Conservation (phyloP, 2,113 vertebrate genomes). For the Sus scrofa region DNA sequence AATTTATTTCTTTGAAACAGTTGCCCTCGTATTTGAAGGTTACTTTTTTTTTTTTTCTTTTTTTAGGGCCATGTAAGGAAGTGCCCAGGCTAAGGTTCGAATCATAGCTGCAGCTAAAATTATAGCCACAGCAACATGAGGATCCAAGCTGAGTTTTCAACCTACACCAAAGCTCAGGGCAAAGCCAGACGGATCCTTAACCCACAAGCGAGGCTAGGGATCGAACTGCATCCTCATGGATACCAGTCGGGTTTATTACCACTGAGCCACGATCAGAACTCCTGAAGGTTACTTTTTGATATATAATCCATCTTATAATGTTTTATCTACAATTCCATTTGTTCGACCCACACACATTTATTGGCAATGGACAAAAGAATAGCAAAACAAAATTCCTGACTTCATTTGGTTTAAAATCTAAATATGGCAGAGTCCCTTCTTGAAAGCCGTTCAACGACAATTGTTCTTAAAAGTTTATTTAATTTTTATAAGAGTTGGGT, state of each 20-base stretch:
- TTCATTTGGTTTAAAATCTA: not conserved
- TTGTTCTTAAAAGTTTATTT: not conserved
- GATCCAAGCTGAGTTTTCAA: no score
- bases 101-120: no score
- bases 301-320: not conserved
- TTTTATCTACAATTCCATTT: not conserved
- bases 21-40: not conserved
- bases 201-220: no score
- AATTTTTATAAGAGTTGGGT: not conserved
- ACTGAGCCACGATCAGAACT: no score
- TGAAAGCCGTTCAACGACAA: not conserved
- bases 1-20: conserved; percentile 22
- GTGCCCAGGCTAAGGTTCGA: no score
- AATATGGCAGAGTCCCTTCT: not conserved
- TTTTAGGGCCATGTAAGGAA: no score
- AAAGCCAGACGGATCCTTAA: no score
- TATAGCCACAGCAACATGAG: no score
- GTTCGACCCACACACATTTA: not conserved
- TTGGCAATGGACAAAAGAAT: not conserved
- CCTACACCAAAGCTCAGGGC: no score
- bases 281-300: conserved; percentile 38
- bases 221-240: no score
- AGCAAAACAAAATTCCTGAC: not conserved
- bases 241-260: no score
- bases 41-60: not conserved